phyloP scores from a whole-genome alignment of 1,140 invertebrate genomes.

The Copidosoma floridanum region DNA sequence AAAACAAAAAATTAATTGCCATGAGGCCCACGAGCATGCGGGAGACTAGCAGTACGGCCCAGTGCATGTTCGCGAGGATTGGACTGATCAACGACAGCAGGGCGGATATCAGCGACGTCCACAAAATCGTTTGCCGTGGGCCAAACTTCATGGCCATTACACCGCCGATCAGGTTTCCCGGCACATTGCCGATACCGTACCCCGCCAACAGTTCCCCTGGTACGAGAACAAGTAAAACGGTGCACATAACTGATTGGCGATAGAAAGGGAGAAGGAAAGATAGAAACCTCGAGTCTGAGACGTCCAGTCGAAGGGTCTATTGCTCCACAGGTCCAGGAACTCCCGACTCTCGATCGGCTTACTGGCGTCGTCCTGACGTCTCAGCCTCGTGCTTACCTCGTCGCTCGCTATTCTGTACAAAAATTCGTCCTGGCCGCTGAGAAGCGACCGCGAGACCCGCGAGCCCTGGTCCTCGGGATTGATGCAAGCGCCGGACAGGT shows the following conservation, averaged over 20 bases:
- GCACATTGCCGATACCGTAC: constrained; percentile 57
- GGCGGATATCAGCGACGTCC: constrained; percentile 61
- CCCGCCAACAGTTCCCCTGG: constrained; percentile 64
- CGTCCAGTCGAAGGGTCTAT: constrained; percentile 56
- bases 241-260: too few species aligned
- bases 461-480: background rate
- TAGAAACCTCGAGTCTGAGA: constrained; percentile 49
- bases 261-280: too few species aligned
- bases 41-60: constrained; percentile 28
- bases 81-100: constrained; percentile 67
- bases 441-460: too few species aligned
- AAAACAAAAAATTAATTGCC: too few species aligned
- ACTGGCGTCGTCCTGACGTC: background rate
- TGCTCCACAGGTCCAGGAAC: constrained; percentile 25
- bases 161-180: constrained; percentile 60
- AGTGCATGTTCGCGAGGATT: constrained; percentile 53
- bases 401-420: background rate
- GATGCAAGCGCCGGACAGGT: background rate
- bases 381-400: background rate
- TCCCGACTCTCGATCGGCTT: background rate
- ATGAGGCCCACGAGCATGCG: constrained; percentile 41
- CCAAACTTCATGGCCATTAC: constrained; percentile 68
- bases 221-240: too few species aligned
- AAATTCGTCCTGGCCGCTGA: background rate
- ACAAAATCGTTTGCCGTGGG: constrained; percentile 65